These are phyloP conservation scores for Xenopus laevis DNA, from an alignment of 2,113 vertebrate species.

Conservation along the genomic window DNA sequence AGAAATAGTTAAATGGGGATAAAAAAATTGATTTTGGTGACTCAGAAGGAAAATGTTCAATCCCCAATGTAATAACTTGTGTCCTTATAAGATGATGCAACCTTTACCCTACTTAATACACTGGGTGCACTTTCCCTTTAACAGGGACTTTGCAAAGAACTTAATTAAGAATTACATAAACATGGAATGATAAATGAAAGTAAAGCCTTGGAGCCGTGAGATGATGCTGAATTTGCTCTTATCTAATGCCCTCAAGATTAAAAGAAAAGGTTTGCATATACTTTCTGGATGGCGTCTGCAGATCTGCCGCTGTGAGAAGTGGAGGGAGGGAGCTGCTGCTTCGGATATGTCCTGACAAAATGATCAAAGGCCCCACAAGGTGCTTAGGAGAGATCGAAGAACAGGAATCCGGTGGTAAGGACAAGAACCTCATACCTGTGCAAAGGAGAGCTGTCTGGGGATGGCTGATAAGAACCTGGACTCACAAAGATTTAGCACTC, in stretches of 20 bases:
- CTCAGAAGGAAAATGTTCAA: no score
- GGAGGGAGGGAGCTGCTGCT: conserved; percentile 18
- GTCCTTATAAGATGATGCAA: no score
- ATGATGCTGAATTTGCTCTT: conserved; percentile 38
- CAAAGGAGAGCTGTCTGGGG: conserved; percentile 20
- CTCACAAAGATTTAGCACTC: conserved; percentile 11
- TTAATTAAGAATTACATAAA: no score
- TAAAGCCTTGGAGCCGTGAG: conserved; percentile 11
- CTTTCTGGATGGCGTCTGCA: conserved; percentile 13
- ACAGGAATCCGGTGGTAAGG: conserved; percentile 17
- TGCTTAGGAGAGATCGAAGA: conserved; percentile 15
- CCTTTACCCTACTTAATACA: no score
- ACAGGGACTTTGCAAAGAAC: no score
- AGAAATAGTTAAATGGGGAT: no score
- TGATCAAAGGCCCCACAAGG: conserved; percentile 26
- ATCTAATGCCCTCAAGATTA: conserved; percentile 38
- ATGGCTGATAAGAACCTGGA: conserved; percentile 27
- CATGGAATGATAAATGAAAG: no score
- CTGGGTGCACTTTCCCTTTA: no score
- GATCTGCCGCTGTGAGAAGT: neutral
- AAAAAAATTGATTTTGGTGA: no score
- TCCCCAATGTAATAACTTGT: no score
- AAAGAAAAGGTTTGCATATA: conserved; percentile 23
- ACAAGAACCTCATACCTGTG: conserved; percentile 25
- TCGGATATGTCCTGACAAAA: conserved; percentile 33